Conservation (phyloP, 2,113 vertebrate species). For the Nycticryphes semicollaris region DNA sequence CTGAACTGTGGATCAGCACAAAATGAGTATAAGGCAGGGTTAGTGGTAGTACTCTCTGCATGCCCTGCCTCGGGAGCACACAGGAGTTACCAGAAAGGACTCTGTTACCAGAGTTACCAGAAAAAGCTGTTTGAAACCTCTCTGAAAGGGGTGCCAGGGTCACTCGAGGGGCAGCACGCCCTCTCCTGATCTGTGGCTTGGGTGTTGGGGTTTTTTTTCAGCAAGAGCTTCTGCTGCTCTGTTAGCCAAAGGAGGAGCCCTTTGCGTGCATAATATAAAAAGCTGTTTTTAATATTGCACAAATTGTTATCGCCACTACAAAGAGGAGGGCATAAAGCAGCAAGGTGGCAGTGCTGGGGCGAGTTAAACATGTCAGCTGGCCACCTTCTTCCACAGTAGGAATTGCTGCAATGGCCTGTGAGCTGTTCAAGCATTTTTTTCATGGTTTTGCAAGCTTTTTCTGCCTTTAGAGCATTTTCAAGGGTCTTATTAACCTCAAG, state of each 20-base stretch:
- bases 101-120: not conserved
- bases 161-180: not conserved
- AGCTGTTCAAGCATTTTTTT: not conserved
- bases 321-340: not conserved
- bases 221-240: not conserved
- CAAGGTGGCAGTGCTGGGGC: not conserved
- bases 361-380: not conserved
- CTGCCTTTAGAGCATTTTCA: not conserved
- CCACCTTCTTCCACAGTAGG: not conserved
- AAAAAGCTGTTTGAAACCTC: not conserved
- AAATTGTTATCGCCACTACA: not conserved
- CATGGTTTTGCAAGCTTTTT: not conserved
- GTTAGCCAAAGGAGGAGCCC: not conserved
- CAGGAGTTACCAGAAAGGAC: not conserved
- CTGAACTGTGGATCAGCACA: fast-evolving
- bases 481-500: not conserved
- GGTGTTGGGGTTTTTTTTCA: not conserved
- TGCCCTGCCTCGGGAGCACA: fast-evolving
- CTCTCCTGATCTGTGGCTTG: not conserved
- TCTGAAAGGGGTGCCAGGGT: not conserved
- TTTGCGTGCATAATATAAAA: not conserved
- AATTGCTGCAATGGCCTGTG: not conserved
- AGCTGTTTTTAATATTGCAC: not conserved
- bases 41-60: not conserved
- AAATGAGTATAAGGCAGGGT: not conserved